Conservation (phyloP, 2,113 vertebrate species). For the Ceyx margarethae region DNA sequence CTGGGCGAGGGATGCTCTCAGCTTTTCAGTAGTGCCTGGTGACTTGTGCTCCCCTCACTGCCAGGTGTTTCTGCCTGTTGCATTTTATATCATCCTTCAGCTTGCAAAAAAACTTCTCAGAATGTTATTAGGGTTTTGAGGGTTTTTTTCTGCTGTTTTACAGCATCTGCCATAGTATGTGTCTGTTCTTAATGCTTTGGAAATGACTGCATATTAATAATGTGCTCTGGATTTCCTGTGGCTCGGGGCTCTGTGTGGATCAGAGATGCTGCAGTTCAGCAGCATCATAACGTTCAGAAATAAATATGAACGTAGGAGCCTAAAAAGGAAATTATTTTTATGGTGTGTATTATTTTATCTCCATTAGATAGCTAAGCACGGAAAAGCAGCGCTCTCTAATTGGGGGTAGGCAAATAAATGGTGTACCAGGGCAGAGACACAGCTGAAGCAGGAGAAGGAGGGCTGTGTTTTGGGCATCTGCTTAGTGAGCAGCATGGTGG, state of each 20-base stretch:
- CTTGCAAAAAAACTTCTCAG: neutral
- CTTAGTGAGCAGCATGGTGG: neutral
- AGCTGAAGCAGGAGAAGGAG: neutral
- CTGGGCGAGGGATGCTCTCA: neutral
- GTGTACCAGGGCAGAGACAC: neutral
- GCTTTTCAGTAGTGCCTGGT: accelerated
- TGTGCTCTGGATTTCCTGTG: neutral
- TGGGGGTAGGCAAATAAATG: neutral
- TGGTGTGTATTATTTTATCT: neutral
- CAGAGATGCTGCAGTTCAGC: neutral
- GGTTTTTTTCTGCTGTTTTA: neutral
- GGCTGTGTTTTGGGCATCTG: accelerated
- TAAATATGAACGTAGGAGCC: neutral
- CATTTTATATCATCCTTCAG: neutral
- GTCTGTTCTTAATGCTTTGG: neutral
- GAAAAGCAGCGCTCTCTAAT: neutral
- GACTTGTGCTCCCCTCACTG: neutral
- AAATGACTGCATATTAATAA: neutral
- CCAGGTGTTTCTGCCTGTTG: neutral
- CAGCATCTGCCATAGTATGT: neutral
- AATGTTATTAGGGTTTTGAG: neutral
- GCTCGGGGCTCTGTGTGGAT: neutral
- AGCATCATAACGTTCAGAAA: neutral
- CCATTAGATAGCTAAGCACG: accelerated
- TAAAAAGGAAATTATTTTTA: neutral